A percentile compares a stretch with the other conserved stretches of the same genome.
Evolutionary conservation across 2,113 vertebrate species (phyloP).

Genomic region (Maccullochella peelii): DNA sequence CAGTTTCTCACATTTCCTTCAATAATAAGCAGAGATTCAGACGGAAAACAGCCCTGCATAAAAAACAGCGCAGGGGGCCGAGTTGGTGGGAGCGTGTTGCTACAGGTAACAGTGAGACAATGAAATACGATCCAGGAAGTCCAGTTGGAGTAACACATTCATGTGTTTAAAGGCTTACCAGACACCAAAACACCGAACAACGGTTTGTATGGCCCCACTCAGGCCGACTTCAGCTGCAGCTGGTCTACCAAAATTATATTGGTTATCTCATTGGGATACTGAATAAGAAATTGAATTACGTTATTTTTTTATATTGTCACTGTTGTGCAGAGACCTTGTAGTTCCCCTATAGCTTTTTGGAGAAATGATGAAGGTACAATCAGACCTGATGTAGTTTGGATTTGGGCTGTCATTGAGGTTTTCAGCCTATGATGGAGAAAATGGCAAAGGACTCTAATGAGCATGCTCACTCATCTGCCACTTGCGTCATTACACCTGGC

Average conservation of each 20-base stretch:
- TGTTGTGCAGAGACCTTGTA: background rate
- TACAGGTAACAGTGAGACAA: background rate
- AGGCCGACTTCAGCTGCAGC: background rate
- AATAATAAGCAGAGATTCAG: background rate
- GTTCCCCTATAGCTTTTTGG: background rate
- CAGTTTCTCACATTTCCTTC: background rate
- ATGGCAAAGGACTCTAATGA: background rate
- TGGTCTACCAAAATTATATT: background rate
- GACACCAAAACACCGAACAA: background rate
- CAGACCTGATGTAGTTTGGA: background rate
- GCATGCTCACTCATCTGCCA: conserved; percentile 13
- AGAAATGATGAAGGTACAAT: background rate
- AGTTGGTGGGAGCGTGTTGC: background rate
- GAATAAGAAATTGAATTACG: background rate
- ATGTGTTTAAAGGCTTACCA: conserved; percentile 12
- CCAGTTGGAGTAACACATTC: conserved; percentile 1
- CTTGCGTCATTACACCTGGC: conserved; percentile 38
- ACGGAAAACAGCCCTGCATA: background rate
- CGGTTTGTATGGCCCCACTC: background rate
- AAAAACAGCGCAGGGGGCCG: background rate
- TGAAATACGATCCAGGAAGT: conserved; percentile 12
- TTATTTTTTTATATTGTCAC: background rate
- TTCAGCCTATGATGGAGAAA: background rate
- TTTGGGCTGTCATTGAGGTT: background rate
- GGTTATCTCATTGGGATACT: no score